A percentile compares a stretch with the other conserved stretches of the same genome.
phyloP scores from a whole-genome alignment of 2,113 vertebrate genomes.

The Brachypodius melanocephalos region DNA sequence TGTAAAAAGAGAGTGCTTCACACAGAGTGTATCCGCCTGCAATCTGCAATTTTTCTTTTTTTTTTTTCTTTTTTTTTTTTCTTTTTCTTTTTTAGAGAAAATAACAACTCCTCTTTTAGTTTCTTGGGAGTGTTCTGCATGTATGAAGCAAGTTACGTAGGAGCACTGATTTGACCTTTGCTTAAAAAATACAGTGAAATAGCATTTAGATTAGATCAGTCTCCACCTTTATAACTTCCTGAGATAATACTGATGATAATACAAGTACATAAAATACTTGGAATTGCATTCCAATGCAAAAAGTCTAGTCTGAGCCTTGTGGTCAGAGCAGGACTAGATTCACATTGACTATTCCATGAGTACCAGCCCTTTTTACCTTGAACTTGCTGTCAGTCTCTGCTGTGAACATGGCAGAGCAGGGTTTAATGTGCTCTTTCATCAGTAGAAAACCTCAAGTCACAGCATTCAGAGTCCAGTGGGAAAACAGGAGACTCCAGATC shows the following conservation, averaged over 20 bases:
- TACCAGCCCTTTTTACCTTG: not conserved
- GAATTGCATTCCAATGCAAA: not conserved
- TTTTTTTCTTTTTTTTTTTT: not conserved
- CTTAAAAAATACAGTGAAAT: not conserved
- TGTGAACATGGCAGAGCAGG: not conserved
- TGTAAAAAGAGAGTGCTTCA: not conserved
- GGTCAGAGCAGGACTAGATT: not conserved
- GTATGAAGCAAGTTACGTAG: not conserved
- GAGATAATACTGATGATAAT: not conserved
- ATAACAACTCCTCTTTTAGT: not conserved
- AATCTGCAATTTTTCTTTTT: not conserved
- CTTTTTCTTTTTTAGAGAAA: not conserved
- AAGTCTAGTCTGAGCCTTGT: not conserved
- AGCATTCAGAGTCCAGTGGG: not conserved
- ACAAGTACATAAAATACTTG: not conserved
- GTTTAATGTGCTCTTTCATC: not conserved
- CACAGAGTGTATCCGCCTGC: not conserved
- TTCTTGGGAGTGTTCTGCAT: not conserved
- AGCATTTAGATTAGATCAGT: not conserved
- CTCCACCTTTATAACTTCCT: not conserved
- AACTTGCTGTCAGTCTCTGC: not conserved
- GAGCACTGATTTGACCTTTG: not conserved
- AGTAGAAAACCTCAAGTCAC: not conserved
- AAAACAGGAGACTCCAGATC: not conserved
- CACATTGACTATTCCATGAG: fast-evolving